Conservation (phyloP, 2,888 invertebrate species). For the Eilema caniola region DNA sequence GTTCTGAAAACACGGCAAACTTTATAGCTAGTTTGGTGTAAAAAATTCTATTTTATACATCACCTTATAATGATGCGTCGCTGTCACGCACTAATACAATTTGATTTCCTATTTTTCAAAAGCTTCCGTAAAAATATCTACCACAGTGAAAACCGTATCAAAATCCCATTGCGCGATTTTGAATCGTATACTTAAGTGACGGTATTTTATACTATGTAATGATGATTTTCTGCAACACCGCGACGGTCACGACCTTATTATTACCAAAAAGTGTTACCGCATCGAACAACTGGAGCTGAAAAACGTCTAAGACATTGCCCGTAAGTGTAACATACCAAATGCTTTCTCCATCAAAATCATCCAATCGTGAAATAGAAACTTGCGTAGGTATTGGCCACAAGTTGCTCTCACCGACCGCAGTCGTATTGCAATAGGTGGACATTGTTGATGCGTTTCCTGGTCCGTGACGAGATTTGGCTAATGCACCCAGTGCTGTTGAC, state of each 20-base stretch:
- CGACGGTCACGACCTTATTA: not conserved
- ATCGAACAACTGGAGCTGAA: constrained; percentile 47
- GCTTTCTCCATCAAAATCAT: constrained; percentile 75
- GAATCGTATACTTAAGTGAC: not conserved
- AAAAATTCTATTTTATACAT: too few species aligned
- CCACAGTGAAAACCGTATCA: not conserved
- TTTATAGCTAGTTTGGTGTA: too few species aligned
- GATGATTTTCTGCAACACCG: not conserved
- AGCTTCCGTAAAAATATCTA: not conserved
- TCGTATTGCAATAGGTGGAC: constrained; percentile 37
- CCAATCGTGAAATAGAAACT: constrained; percentile 77
- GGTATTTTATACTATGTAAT: not conserved
- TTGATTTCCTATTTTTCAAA: too few species aligned
- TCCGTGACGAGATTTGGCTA: constrained; percentile 54
- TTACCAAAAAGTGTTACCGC: constrained; percentile 4
- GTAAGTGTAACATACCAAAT: constrained; percentile 44
- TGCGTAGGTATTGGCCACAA: constrained; percentile 30
- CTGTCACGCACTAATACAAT: too few species aligned
- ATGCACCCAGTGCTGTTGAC: constrained; percentile 37
- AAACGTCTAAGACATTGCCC: constrained; percentile 37
- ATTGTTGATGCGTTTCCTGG: constrained; percentile 37
- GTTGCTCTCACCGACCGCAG: constrained; percentile 17
- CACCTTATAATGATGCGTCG: too few species aligned
- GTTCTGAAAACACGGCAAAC: too few species aligned
- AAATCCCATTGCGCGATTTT: not conserved